Conservation (phyloP, 2,888 invertebrate species). For the Linnaemya vulpina region DNA sequence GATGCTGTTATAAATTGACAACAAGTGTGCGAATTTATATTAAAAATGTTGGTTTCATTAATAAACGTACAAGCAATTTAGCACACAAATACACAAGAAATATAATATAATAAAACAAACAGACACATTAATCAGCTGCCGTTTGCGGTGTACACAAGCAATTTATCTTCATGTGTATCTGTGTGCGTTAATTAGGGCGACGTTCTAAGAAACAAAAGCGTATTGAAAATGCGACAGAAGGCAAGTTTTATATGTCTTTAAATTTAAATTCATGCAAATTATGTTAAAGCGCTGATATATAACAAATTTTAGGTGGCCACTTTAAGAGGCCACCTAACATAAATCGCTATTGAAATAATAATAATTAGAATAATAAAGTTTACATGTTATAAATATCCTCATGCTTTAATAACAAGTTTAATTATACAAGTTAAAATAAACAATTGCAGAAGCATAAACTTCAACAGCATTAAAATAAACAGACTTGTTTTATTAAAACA, state of each 20-base stretch:
- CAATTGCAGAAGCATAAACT: slow-evolving; percentile 10
- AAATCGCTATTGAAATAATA: slow-evolving; percentile 23
- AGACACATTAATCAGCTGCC: slow-evolving; percentile 47
- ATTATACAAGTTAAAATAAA: slow-evolving; percentile 56
- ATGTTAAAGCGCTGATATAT: background rate
- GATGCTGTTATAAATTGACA: slow-evolving; percentile 75
- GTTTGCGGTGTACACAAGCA: slow-evolving; percentile 43
- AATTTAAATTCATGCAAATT: background rate
- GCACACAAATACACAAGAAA: background rate
- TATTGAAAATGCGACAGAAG: background rate
- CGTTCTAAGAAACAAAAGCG: background rate
- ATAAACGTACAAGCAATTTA: background rate
- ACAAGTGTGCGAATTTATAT: slow-evolving; percentile 75
- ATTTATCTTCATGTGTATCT: slow-evolving; percentile 12
- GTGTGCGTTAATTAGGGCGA: slow-evolving; percentile 9
- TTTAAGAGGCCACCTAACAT: background rate
- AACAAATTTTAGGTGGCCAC: background rate
- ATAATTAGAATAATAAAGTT: too few species aligned
- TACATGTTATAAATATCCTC: background rate
- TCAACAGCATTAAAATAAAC: slow-evolving; percentile 20
- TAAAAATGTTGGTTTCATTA: slow-evolving; percentile 24
- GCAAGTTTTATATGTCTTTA: background rate
- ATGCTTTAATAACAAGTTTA: slow-evolving; percentile 41
- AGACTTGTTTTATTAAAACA: slow-evolving; percentile 46
- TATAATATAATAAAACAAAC: background rate